Percentiles rank a stretch among this genome's conserved stretches.
Conservation (phyloP, 2,797 vertebrate genomes). For the Salmo trutta region DNA sequence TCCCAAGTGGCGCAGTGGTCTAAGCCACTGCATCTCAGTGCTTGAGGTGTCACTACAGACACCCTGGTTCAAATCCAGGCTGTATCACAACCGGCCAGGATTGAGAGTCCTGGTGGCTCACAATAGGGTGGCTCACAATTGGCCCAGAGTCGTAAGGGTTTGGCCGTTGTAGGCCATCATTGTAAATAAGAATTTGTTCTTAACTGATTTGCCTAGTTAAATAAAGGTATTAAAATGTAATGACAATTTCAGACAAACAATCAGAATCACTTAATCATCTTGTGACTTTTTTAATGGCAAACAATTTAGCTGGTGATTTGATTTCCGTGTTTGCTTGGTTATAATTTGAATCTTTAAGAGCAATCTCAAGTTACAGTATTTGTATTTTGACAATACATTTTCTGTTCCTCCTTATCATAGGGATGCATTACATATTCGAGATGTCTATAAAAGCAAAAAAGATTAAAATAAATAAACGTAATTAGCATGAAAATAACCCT, state of each 20-base stretch:
- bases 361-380: not conserved
- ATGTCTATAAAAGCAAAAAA: constrained; percentile 26
- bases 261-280: not conserved
- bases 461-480: constrained; percentile 5
- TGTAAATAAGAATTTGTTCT: too few relatives aligned
- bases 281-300: not conserved
- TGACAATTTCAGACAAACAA: not conserved
- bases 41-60: too few relatives aligned
- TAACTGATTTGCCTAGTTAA: not conserved
- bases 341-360: not conserved
- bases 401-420: not conserved
- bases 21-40: too few relatives aligned
- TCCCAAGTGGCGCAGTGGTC: too few relatives aligned
- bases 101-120: too few relatives aligned
- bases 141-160: too few relatives aligned
- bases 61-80: too few relatives aligned
- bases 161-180: too few relatives aligned
- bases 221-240: not conserved
- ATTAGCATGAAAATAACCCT: constrained; percentile 31
- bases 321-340: not conserved
- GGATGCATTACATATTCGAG: constrained; percentile 6
- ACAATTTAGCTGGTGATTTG: not conserved
- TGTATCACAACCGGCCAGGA: too few relatives aligned
- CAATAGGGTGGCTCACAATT: too few relatives aligned
- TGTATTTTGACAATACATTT: not conserved